Conservation (phyloP, 2,797 vertebrate genomes). For the Halcyon leucocephala region DNA sequence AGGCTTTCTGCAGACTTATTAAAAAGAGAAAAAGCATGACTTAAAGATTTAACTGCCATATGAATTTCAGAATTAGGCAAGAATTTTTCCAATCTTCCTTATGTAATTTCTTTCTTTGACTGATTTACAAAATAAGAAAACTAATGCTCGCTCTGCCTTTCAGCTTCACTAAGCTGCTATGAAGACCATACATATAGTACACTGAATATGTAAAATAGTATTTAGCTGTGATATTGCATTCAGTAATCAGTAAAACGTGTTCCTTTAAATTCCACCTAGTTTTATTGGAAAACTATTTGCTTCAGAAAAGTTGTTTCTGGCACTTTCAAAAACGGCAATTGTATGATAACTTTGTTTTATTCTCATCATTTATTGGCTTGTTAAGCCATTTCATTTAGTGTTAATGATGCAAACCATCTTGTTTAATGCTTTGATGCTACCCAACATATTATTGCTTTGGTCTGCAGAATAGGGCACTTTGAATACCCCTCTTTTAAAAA, state of each 20-base stretch:
- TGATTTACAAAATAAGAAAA: slow-evolving; percentile 9
- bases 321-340: not conserved
- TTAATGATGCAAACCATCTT: slow-evolving; percentile 64
- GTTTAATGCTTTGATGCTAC: slow-evolving; percentile 58
- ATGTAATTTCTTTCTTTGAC: not conserved
- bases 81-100: not conserved
- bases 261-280: slow-evolving; percentile 9
- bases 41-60: not conserved
- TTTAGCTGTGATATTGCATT: not conserved
- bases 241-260: slow-evolving; percentile 12
- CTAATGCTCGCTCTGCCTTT: not conserved
- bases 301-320: slow-evolving; percentile 29
- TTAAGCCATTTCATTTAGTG: slow-evolving; percentile 56
- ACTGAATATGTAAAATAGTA: not conserved
- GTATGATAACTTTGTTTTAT: slow-evolving; percentile 20
- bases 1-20: not conserved
- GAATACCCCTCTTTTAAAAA: slow-evolving; percentile 41
- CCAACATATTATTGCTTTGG: slow-evolving; percentile 24
- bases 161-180: not conserved
- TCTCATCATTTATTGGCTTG: slow-evolving; percentile 52
- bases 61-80: not conserved
- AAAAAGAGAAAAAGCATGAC: not conserved
- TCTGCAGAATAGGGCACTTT: not conserved
- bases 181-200: not conserved
- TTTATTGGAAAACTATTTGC: slow-evolving; percentile 54